A percentile compares a stretch with the other conserved stretches of the same genome.
Conservation (phyloP, 2,113 vertebrate genomes). For the Reinhardtius hippoglossoides region DNA sequence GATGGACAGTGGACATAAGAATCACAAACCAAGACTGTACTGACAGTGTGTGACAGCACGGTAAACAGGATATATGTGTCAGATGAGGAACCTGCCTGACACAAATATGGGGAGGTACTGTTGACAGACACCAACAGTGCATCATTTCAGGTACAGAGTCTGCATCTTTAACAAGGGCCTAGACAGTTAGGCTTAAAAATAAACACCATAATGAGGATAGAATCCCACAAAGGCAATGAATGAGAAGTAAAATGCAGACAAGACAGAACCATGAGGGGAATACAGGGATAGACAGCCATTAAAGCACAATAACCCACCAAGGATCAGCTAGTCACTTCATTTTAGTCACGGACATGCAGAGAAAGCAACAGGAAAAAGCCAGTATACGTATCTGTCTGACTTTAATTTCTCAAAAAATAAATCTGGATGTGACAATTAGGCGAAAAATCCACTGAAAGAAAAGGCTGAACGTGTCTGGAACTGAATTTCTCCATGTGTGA, state of each 20-base stretch:
- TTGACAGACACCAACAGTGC: neutral
- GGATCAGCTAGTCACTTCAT: neutral
- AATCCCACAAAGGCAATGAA: constrained; percentile 20
- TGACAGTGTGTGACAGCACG: neutral
- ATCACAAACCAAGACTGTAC: neutral
- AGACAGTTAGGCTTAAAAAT: constrained; percentile 7
- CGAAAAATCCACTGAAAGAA: neutral
- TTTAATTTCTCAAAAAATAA: neutral
- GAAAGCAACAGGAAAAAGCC: too few relatives aligned
- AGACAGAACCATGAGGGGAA: neutral
- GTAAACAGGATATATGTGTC: constrained; percentile 1
- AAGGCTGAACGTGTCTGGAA: neutral
- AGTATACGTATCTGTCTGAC: too few relatives aligned
- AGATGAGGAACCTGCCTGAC: constrained; percentile 8
- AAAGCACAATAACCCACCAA: constrained; percentile 24
- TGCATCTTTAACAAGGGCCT: constrained; percentile 11
- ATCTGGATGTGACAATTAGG: neutral
- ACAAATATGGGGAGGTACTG: neutral
- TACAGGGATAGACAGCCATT: constrained; percentile 3
- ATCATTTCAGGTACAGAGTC: constrained; percentile 24
- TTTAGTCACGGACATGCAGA: neutral
- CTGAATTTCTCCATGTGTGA: constrained; percentile 1
- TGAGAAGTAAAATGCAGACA: constrained; percentile 1
- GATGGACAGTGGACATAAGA: neutral
- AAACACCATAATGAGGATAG: constrained; percentile 20